These are phyloP conservation scores for Limnephilus rhombicus DNA, from an alignment of 2,888 invertebrate genomes.

Conservation along the genomic window DNA sequence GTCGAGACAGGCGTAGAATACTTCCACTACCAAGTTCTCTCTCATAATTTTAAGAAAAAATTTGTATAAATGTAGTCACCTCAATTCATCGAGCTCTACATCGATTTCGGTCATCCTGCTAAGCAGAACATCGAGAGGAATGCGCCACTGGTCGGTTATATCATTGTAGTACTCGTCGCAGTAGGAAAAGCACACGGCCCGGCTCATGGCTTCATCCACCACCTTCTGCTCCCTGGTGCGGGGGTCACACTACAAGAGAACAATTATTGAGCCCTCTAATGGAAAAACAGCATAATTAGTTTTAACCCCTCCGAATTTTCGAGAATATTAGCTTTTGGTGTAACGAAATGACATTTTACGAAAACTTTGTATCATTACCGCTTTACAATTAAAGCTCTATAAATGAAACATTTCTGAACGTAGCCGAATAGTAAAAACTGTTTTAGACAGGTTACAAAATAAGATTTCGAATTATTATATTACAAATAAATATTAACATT, in stretches of 20 bases:
- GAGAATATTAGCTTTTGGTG: no score
- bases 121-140: constrained; percentile 45
- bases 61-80: constrained; percentile 22
- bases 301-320: no score
- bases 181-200: constrained; percentile 67
- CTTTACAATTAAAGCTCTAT: no score
- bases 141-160: constrained; percentile 54
- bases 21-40: not conserved
- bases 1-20: no score
- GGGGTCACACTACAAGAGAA: constrained; percentile 60
- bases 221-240: constrained; percentile 70
- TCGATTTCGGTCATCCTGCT: not conserved
- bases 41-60: not conserved
- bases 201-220: constrained; percentile 69
- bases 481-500: no score
- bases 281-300: no score
- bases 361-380: no score
- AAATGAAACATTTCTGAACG: no score
- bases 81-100: constrained; percentile 43
- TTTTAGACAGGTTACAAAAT: no score
- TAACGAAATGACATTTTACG: no score
- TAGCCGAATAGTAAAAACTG: no score
- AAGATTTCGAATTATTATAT: no score
- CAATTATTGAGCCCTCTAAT: not conserved
- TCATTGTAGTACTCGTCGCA: constrained; percentile 67